phyloP scores from a whole-genome alignment of 2,113 vertebrate genomes.

The Oxyura jamaicensis region DNA sequence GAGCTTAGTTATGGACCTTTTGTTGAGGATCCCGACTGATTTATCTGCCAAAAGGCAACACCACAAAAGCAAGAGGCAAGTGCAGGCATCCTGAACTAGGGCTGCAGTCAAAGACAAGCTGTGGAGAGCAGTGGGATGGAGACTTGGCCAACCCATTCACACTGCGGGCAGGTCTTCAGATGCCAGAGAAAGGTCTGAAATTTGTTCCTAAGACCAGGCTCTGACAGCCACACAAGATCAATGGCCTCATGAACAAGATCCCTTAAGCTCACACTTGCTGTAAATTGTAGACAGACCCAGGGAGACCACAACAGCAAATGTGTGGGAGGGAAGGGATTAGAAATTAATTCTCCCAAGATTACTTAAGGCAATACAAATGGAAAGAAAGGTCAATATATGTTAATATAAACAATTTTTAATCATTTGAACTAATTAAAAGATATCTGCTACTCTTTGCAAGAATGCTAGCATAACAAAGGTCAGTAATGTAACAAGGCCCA shows the following conservation, averaged over 20 bases:
- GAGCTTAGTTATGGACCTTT: background rate
- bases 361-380: background rate
- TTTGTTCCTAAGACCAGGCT: background rate
- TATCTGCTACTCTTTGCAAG: background rate
- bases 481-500: background rate
- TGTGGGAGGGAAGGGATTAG: background rate
- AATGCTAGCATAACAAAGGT: background rate
- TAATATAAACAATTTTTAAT: background rate
- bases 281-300: background rate
- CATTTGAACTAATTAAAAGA: background rate
- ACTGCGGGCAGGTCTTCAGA: background rate
- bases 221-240: background rate
- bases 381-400: background rate
- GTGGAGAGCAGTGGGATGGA: fast-evolving
- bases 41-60: background rate
- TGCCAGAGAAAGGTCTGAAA: background rate
- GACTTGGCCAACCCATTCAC: background rate
- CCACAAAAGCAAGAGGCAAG: background rate
- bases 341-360: background rate
- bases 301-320: background rate
- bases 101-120: background rate
- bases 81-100: fast-evolving
- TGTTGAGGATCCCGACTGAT: background rate
- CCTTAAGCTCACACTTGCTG: background rate
- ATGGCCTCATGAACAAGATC: background rate